phyloP scores from a whole-genome alignment of 1,140 invertebrate genomes.

The Apis dorsata region DNA sequence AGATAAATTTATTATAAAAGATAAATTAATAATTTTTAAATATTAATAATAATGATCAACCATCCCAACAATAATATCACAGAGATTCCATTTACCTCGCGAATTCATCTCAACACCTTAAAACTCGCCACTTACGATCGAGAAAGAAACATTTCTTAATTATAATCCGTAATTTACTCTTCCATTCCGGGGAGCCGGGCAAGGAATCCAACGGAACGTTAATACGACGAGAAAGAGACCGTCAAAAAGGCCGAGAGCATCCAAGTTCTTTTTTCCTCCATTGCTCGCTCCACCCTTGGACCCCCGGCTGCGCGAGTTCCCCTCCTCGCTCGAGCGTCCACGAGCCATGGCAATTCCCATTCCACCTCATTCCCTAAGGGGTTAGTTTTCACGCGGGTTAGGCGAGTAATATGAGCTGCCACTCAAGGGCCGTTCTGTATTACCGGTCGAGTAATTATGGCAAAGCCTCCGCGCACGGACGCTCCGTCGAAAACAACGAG shows the following conservation, averaged over 20 bases:
- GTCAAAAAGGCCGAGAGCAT: conserved; percentile 50
- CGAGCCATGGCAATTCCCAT: conserved; percentile 61
- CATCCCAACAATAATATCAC: too few relatives aligned
- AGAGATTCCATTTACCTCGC: neutral
- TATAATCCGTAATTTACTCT: conserved; percentile 3
- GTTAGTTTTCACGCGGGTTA: conserved; percentile 77
- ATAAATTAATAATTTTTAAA: too few relatives aligned
- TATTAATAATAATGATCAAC: too few relatives aligned
- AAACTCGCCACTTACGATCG: neutral
- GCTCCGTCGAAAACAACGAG: conserved; percentile 45
- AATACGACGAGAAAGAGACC: conserved; percentile 38
- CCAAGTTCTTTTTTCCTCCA: conserved; percentile 41
- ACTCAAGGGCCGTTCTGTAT: conserved; percentile 76
- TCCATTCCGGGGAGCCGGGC: neutral
- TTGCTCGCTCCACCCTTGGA: neutral
- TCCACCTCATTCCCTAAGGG: conserved; percentile 69
- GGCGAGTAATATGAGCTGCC: conserved; percentile 78
- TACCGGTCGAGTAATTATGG: conserved; percentile 77
- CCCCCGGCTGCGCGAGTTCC: conserved; percentile 9
- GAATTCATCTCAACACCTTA: neutral
- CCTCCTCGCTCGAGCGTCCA: conserved; percentile 24
- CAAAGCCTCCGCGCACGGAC: conserved; percentile 59
- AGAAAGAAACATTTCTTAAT: neutral
- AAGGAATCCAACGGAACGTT: conserved; percentile 46
- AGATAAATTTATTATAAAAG: too few relatives aligned